Percentiles rank a stretch among this genome's conserved stretches.
Evolutionary conservation across 2,113 vertebrate genomes (phyloP).

Genomic region (Barnardius zonarius): DNA sequence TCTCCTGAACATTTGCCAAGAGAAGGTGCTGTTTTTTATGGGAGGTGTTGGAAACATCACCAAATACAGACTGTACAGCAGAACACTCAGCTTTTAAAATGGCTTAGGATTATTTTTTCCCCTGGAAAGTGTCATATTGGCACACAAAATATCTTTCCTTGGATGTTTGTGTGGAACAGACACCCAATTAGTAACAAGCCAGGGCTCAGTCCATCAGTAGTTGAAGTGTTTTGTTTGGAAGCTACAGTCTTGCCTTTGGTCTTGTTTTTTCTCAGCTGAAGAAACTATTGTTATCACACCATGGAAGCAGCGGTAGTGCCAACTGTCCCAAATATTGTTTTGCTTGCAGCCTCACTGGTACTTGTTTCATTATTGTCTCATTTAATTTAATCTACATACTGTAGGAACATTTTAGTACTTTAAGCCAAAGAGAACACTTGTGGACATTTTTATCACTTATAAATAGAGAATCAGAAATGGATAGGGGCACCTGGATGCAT

Average conservation of each 20-base stretch:
- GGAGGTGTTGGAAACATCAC: neutral
- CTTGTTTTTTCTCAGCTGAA: neutral
- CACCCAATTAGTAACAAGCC: neutral
- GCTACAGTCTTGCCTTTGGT: neutral
- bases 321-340: neutral
- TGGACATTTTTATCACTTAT: neutral
- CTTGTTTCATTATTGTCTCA: slow-evolving; percentile 1
- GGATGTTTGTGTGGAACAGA: neutral
- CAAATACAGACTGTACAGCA: neutral
- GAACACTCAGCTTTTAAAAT: neutral
- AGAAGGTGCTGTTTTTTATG: neutral
- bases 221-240: neutral
- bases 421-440: neutral
- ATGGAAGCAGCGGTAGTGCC: rapidly evolving
- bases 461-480: neutral
- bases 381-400: neutral
- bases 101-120: neutral
- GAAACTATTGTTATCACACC: neutral
- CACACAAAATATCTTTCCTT: neutral
- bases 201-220: neutral
- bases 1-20: slow-evolving; percentile 20
- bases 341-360: neutral
- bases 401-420: slow-evolving; percentile 19
- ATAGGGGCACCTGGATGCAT: neutral
- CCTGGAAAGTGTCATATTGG: neutral